Conservation (phyloP, 2,888 invertebrate genomes). For the Aphodius sticticus region DNA sequence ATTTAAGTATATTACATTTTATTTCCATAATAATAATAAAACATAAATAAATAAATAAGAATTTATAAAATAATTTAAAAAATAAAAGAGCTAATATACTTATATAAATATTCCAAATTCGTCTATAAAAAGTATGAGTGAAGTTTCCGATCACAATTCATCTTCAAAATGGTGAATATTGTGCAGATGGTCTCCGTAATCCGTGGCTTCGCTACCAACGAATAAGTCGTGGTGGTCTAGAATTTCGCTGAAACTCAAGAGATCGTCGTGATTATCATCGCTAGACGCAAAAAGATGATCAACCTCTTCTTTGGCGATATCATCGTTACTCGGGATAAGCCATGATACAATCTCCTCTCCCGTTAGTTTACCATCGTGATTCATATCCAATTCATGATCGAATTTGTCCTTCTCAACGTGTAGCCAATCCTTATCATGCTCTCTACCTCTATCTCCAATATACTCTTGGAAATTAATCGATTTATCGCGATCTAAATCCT, state of each 20-base stretch:
- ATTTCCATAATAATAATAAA: neutral
- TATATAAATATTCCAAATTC: slow-evolving; percentile 8
- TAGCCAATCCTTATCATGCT: slow-evolving; percentile 78
- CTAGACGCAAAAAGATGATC: slow-evolving; percentile 87
- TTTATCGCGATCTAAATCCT: slow-evolving; percentile 87
- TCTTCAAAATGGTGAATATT: slow-evolving; percentile 81
- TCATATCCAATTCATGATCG: slow-evolving; percentile 83
- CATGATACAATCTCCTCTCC: slow-evolving; percentile 84
- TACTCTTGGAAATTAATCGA: slow-evolving; percentile 86
- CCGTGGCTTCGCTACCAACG: slow-evolving; percentile 92
- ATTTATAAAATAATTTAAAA: slow-evolving; percentile 16
- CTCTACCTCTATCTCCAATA: slow-evolving; percentile 73
- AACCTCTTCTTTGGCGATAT: slow-evolving; percentile 90
- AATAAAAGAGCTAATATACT: slow-evolving; percentile 5
- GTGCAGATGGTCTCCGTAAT: slow-evolving; percentile 85
- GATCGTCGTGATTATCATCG: slow-evolving; percentile 85
- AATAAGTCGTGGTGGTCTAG: slow-evolving; percentile 86
- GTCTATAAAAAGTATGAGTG: neutral
- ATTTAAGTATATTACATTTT: neutral
- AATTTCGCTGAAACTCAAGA: slow-evolving; percentile 82
- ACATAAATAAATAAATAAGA: slow-evolving; percentile 29
- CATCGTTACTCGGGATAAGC: slow-evolving; percentile 90
- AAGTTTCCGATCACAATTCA: slow-evolving; percentile 69
- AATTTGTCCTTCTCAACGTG: slow-evolving; percentile 82
- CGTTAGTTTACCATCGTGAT: slow-evolving; percentile 83